Conservation (phyloP, 2,113 vertebrate species). For the Tenebrosternarchus preto region DNA sequence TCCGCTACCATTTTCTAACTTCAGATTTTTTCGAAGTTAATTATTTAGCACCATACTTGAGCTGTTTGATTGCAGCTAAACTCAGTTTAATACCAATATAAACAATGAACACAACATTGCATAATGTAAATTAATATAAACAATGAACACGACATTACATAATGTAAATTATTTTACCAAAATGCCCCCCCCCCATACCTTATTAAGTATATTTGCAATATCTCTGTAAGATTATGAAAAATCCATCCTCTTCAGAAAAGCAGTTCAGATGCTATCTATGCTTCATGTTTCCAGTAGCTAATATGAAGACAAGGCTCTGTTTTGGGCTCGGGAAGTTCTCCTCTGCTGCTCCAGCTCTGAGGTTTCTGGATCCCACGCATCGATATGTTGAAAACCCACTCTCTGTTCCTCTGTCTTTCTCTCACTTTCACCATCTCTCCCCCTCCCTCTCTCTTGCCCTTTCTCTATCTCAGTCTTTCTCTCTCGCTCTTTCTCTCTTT, state of each 20-base stretch:
- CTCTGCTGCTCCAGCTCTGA: conserved; percentile 58
- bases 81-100: too few relatives aligned
- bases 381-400: conserved; percentile 60
- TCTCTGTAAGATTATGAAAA: not conserved
- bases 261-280: conserved; percentile 29
- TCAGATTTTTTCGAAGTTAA: not conserved
- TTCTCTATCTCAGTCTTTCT: too few relatives aligned
- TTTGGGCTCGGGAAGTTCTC: conserved; percentile 66
- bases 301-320: conserved; percentile 58
- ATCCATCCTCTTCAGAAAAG: conserved; percentile 15
- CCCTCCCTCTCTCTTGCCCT: not conserved
- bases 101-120: too few relatives aligned
- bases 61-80: too few relatives aligned
- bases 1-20: not conserved
- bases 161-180: not conserved
- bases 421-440: not conserved
- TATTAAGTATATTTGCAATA: not conserved
- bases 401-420: conserved; percentile 27
- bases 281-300: conserved; percentile 28
- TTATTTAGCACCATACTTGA: not conserved
- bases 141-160: too few relatives aligned
- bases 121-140: too few relatives aligned
- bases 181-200: not conserved
- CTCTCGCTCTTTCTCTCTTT: conserved; percentile 6
- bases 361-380: conserved; percentile 59